These are phyloP conservation scores for Bombyx mori DNA, from an alignment of 1,140 invertebrate species.

Conservation along the genomic window ASM3026992v2 NC_085128.1:11983001-11983500, in stretches of 20 bases:
- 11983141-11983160: constrained; percentile 12
- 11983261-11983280: constrained; percentile 48
- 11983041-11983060: constrained; percentile 36
- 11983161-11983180: constrained; percentile 21
- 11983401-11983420: constrained; percentile 35
- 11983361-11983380: constrained; percentile 48
- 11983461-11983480: neutral
- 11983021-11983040: constrained; percentile 29
- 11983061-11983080: constrained; percentile 16
- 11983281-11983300: constrained; percentile 52
- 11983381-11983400: constrained; percentile 58
- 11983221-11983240: constrained; percentile 68
- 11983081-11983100: constrained; percentile 1
- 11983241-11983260: constrained; percentile 69
- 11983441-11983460: constrained; percentile 21
- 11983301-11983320: constrained; percentile 61
- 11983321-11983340: constrained; percentile 49
- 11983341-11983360: constrained; percentile 68
- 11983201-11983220: constrained; percentile 60
- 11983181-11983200: constrained; percentile 64
- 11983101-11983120: constrained; percentile 10
- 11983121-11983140: constrained; percentile 27
- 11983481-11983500: neutral
- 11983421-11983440: constrained; percentile 38
- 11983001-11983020: constrained; percentile 29